Base-by-base conservation (phyloP, 1,140 invertebrate genomes). In the Heliconius nattereri region DNA sequence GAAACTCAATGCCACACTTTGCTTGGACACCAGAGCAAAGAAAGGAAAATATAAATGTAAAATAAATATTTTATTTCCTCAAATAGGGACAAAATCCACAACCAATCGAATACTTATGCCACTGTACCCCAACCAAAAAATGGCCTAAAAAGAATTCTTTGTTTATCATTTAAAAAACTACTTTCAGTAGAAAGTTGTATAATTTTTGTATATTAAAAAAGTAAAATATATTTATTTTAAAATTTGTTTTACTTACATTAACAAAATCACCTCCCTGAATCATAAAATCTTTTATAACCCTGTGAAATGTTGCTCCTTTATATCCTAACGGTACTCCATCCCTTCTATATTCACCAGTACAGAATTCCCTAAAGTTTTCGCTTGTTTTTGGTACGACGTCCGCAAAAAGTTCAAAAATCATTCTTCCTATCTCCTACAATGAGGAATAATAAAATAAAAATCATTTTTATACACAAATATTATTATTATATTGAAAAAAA, bases 201-300 rank as follows among this genome's bases (percentile, higher is more conserved):
- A 57, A 57, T 23, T 60, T 60, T 60, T 60, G 3, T 60, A 7
- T n/a, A 11, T 11, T 29, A 66, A 66, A 13, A 66, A 11, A 23
- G 2, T 23, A 7, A 66, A 66, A 66, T 66, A 19, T 66, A 66
- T 66, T 66, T 66, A 66, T 66, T 66, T 26, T 37, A 72, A 37
- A 40, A 49, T 32, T 75, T 77, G 19, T 70, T 75, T 77, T 54
- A 86, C 95, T 96, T 96, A 98, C 98, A 96, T 98, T 98, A 2
- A 99, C 97, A 96, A 99, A 99, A 95, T 99, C 99, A 26, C 99
- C 99, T 78, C 99, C 99, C 96, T 99, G 99, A 85, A 99, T 98
- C 99, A 99, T 99, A 87, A 98, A 98, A 94, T 98, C 99, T 95
- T 99, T 99, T 75, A 99, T 99, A 60, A 99, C 98, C 94, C 99